Conservation (phyloP, 2,797 vertebrate species). For the Spinus pinus region DNA sequence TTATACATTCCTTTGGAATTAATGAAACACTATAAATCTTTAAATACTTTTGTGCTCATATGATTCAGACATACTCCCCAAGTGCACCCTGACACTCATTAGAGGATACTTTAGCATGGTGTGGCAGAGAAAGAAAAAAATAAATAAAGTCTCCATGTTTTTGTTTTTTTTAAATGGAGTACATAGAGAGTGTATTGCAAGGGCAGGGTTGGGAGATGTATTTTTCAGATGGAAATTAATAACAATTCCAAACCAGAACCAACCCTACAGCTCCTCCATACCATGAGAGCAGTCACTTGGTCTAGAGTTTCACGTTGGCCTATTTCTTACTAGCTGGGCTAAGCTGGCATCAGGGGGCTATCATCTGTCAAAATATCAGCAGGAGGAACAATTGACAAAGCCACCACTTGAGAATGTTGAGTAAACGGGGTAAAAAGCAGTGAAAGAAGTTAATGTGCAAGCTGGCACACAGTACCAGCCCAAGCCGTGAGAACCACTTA, state of each 20-base stretch:
- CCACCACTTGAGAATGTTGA: slow-evolving; percentile 78
- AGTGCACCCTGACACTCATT: neutral
- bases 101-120: neutral
- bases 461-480: slow-evolving; percentile 76
- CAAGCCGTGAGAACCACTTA: slow-evolving; percentile 85
- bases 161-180: neutral
- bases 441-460: slow-evolving; percentile 83
- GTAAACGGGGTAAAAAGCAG: slow-evolving; percentile 71
- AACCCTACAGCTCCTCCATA: slow-evolving; percentile 26
- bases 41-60: neutral
- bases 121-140: neutral
- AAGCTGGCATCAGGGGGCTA: slow-evolving; percentile 76
- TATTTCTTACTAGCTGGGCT: slow-evolving; percentile 71
- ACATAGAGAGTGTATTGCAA: neutral
- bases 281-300: slow-evolving; percentile 25
- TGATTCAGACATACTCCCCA: neutral
- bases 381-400: slow-evolving; percentile 83
- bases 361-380: slow-evolving; percentile 78
- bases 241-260: slow-evolving; percentile 11
- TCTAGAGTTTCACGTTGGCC: slow-evolving; percentile 73
- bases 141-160: neutral
- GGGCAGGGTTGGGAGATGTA: neutral
- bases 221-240: slow-evolving; percentile 46
- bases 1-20: slow-evolving; percentile 34
- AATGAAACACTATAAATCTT: slow-evolving; percentile 13